phyloP scores from a whole-genome alignment of 1,140 invertebrate genomes.

The Plutomurus gul region DNA sequence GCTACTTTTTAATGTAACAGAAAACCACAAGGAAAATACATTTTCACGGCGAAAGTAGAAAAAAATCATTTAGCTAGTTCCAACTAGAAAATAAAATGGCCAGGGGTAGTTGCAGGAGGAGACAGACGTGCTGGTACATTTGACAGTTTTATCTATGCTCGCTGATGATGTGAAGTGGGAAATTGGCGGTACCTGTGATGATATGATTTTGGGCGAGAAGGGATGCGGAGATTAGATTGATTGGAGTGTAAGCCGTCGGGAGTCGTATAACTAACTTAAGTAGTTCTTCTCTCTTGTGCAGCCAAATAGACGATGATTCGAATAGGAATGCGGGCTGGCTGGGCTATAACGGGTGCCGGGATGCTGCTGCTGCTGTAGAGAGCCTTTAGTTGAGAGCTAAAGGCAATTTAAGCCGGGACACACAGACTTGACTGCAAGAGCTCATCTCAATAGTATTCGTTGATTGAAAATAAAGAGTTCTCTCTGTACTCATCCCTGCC shows the following conservation, averaged over 20 bases:
- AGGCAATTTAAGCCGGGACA: neutral
- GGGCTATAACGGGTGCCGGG: too few species aligned
- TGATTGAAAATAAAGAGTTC: conserved; percentile 50
- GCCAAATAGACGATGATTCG: neutral
- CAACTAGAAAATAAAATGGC: too few species aligned
- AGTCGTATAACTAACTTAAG: conserved; percentile 15
- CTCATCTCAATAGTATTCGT: conserved; percentile 39
- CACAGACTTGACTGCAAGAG: neutral
- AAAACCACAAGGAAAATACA: too few species aligned
- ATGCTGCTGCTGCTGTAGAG: too few species aligned
- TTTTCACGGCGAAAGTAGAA: too few species aligned
- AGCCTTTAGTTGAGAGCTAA: neutral
- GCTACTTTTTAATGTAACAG: too few species aligned
- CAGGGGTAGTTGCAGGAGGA: neutral
- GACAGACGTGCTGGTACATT: neutral
- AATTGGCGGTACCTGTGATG: conserved; percentile 41
- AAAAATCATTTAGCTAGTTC: too few species aligned
- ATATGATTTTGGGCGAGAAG: conserved; percentile 48
- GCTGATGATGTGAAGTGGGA: conserved; percentile 7
- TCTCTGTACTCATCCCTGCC: conserved; percentile 33
- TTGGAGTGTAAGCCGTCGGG: conserved; percentile 32
- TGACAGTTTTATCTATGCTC: neutral
- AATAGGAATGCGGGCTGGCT: too few species aligned
- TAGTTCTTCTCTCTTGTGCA: neutral
- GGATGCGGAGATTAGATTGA: conserved; percentile 48